Base-by-base conservation (phyloP, 2,113 vertebrate genomes). In the Charadrius vociferus region DNA sequence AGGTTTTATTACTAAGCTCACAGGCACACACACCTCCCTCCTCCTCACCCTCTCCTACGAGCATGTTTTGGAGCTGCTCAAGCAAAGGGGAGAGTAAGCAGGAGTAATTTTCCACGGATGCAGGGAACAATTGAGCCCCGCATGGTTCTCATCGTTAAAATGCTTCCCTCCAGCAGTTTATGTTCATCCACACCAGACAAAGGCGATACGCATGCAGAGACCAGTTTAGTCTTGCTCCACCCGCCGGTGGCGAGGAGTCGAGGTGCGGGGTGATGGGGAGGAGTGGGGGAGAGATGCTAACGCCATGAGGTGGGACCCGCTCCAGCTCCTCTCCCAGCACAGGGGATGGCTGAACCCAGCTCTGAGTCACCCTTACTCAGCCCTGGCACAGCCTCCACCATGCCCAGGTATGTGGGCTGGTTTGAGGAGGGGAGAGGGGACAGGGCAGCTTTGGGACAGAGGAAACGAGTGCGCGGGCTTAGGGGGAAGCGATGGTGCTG, bases 31-130 rank as follows among this genome's bases (percentile, higher is more conserved):
- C 77, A 58, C 72, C 56, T 81, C 68, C 81, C 62, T 65, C 39
- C 37, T 65, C 68, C 62, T 73, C 37, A 1, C 14, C 27, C 53
- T 81, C 49, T 78, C 58, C 50, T 52, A 10, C 30, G 7, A 77
- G 73, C 45, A 2, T 3, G 29, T 52, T 87, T 85, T 26, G 70
- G 83, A 91, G 81, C 92, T 29, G 82, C 80, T 95, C 26, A 43
- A 88, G 88, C 65, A 36, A 37, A 81, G 86, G 75, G 80, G 80
- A 70, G 88, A 86, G 88, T 6, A 20, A 88, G 47, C 39, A 13
- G 85, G 75, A 94, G 94, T 56, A 96, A 96, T 95, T 95, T 96
- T 96, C 97, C 95, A 96, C 3, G 83, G 88, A 79, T 72, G 81
- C 83, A 68, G 78, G 84, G 92, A 94, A 93, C 90, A 93, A 82